phyloP scores from a whole-genome alignment of 2,113 vertebrate species.

The Pluvialis apricaria region DNA sequence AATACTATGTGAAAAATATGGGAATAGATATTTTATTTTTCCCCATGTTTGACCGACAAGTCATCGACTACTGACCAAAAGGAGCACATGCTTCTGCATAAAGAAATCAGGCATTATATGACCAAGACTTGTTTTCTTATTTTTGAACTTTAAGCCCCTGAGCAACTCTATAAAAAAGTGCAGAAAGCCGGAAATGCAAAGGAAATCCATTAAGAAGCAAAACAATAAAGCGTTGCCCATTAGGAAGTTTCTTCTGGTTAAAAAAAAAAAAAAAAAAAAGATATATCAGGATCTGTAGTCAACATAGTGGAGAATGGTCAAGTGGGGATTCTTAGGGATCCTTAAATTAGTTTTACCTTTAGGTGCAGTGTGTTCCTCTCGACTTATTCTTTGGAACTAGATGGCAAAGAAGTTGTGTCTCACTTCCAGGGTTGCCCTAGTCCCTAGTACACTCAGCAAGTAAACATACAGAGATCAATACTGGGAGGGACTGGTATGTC shows the following conservation, averaged over 20 bases:
- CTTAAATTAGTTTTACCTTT: too few relatives aligned
- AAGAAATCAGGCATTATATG: background rate
- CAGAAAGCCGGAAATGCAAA: background rate
- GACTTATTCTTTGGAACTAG: too few relatives aligned
- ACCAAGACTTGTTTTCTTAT: background rate
- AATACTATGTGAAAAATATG: slow-evolving; percentile 35
- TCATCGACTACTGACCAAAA: background rate
- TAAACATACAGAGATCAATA: too few relatives aligned
- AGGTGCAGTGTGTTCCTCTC: too few relatives aligned
- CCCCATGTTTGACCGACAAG: background rate
- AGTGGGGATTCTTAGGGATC: background rate
- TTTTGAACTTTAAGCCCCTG: background rate
- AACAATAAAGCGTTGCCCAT: background rate
- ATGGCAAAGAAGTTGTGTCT: too few relatives aligned
- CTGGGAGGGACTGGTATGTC: too few relatives aligned
- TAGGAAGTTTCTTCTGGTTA: background rate
- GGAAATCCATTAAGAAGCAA: background rate
- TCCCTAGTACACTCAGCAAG: too few relatives aligned
- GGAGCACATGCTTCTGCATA: background rate
- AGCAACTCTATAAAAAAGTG: background rate
- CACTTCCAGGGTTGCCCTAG: too few relatives aligned
- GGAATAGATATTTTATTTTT: slow-evolving; percentile 33
- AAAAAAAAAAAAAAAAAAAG: background rate
- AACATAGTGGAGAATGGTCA: background rate
- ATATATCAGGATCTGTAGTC: background rate